Evolutionary conservation across 2,888 invertebrate species (phyloP), one percentile per base, ranked within the genome.

Genomic region (Zootermopsis nevadensis): DNA sequence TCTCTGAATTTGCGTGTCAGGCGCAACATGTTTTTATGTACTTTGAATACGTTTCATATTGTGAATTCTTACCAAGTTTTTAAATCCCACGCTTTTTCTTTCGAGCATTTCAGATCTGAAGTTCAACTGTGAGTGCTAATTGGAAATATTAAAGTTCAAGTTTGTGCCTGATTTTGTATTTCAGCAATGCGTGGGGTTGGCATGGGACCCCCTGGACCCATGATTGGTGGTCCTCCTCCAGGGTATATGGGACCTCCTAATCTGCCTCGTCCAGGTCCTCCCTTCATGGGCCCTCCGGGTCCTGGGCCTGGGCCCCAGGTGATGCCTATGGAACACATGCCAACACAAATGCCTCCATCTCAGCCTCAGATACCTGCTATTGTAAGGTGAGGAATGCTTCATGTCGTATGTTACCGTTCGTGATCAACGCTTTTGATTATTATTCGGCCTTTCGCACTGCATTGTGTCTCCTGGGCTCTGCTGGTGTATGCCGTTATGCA

Each of bases 271-370:
- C 82, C 82, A 55, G 82, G 66, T n/a, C 76, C 82, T 55, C 82
- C 82, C 2, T 82, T 82, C 60, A 84, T 84, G 76, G 83, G 83
- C 10, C 84, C 84, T 15, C 82, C 82, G 30, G 80, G 53, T 4
- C 83, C 83, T 12, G 83, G 81, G 0, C 84, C 84, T 24, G 81
- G 81, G 12, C 83, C 83, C 12, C 77, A 77, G 12, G 69, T 81
- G 33, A 84, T 84, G 77, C 83, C 80, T 66, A 42, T 82, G 35
- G 69, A 81, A 27, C 72, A 42, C 10, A 79, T 85, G 77, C 81
- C 80, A 31, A 69, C 89, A 80, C 89, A 88, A 84, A 87, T 89
- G 84, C 87, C 87, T 80, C 88, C 89, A 35, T 86, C 88, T 2
- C 82, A 31, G 30, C 79, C 79, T 48, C 83, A 48, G 55, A 33